These are phyloP conservation scores for Cyphomyrus discorhynchus DNA, from an alignment of 2,113 vertebrate genomes.

Conservation along the genomic window DNA sequence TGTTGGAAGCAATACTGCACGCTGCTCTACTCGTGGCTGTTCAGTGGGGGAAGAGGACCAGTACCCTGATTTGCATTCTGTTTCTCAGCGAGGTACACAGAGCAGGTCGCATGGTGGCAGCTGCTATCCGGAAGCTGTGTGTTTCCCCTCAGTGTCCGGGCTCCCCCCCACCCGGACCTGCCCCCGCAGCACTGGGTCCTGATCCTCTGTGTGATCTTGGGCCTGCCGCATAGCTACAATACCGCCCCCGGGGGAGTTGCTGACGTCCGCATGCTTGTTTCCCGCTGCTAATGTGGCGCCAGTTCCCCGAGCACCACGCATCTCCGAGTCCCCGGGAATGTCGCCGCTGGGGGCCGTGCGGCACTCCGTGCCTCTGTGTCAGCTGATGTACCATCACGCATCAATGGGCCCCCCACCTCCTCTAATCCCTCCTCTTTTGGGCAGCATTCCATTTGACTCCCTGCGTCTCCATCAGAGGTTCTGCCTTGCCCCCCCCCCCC, in stretches of 20 bases:
- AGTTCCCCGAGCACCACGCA: not conserved
- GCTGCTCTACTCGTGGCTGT: not conserved
- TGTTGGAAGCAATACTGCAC: not conserved
- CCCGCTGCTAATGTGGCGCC: not conserved
- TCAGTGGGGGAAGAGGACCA: not conserved
- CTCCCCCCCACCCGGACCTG: not conserved
- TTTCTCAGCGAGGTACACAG: not conserved
- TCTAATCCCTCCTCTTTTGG: not conserved
- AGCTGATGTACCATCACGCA: not conserved
- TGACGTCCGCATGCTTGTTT: not conserved
- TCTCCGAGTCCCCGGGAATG: not conserved
- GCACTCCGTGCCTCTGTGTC: not conserved
- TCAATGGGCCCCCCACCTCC: not conserved
- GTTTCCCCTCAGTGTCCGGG: not conserved
- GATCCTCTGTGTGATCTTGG: not conserved
- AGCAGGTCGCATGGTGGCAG: not conserved
- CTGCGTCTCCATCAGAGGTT: not conserved
- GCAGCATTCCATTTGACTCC: not conserved
- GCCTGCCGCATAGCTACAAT: not conserved
- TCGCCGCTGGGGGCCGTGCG: not conserved
- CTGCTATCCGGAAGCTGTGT: not conserved
- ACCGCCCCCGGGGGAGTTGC: not conserved
- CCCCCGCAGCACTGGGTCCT: not conserved
- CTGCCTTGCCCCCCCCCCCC: not conserved
- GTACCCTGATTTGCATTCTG: not conserved